phyloP scores from a whole-genome alignment of 2,113 vertebrate genomes.

The Orcinus orca region DNA sequence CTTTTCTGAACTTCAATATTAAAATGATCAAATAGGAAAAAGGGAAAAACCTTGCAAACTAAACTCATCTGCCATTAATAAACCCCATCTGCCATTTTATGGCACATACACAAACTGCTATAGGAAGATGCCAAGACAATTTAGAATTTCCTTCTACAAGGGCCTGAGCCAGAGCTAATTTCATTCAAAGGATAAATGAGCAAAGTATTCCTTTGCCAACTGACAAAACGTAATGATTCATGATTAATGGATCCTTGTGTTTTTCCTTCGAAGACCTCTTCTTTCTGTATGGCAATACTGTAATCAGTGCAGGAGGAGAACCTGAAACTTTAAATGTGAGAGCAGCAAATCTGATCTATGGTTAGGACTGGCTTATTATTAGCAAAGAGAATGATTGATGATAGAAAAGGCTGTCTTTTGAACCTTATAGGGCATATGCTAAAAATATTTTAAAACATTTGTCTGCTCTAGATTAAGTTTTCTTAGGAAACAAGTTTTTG shows the following conservation, averaged over 20 bases:
- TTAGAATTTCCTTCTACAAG: conserved; percentile 81
- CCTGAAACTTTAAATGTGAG: conserved; percentile 73
- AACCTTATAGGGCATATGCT: conserved; percentile 51
- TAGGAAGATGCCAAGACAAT: conserved; percentile 86
- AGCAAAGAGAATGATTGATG: conserved; percentile 54
- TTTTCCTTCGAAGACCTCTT: conserved; percentile 79
- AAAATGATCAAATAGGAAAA: conserved; percentile 66
- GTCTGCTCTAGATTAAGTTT: conserved; percentile 23
- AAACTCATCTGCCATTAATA: conserved; percentile 83
- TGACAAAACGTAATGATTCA: conserved; percentile 87
- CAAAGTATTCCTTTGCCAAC: conserved; percentile 85
- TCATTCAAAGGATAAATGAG: conserved; percentile 87
- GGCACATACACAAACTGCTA: conserved; percentile 79
- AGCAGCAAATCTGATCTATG: conserved; percentile 71
- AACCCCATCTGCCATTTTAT: conserved; percentile 84
- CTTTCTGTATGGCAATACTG: conserved; percentile 71
- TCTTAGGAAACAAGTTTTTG: conserved; percentile 32
- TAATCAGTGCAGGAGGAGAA: conserved; percentile 75
- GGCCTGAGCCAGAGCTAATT: conserved; percentile 84
- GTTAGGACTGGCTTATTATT: conserved; percentile 62
- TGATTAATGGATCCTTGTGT: conserved; percentile 85
- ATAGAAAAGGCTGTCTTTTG: conserved; percentile 65
- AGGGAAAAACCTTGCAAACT: conserved; percentile 64
- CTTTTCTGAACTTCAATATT: conserved; percentile 49
- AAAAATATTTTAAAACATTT: conserved; percentile 63